Conservation (phyloP, 2,797 vertebrate genomes). For the Amblyraja radiata region DNA sequence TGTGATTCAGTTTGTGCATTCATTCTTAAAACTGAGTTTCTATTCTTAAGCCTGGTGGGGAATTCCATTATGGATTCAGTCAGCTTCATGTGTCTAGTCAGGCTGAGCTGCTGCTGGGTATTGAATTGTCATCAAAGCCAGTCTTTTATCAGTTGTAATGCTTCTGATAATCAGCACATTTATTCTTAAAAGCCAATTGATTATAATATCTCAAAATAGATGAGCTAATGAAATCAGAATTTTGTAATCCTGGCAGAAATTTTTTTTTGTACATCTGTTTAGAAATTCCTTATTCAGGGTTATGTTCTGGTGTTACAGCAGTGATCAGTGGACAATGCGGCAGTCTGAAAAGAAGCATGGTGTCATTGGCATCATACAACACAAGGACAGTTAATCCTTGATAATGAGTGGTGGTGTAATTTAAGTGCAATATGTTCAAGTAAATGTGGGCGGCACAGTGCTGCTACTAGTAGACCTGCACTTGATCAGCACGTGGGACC, state of each 20-base stretch:
- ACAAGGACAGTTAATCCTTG: background rate
- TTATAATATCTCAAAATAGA: slow-evolving; percentile 44
- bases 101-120: slow-evolving; percentile 57
- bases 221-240: slow-evolving; percentile 9
- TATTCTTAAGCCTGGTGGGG: slow-evolving; percentile 57
- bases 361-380: background rate
- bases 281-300: background rate
- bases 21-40: slow-evolving; percentile 48
- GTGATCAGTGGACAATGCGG: background rate
- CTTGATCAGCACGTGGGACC: too few species aligned
- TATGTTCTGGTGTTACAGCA: background rate
- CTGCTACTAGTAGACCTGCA: too few species aligned
- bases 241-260: slow-evolving; percentile 6
- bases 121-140: slow-evolving; percentile 45
- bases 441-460: too few species aligned
- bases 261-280: background rate
- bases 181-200: slow-evolving; percentile 61
- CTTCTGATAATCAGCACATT: slow-evolving; percentile 66
- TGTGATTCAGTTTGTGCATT: slow-evolving; percentile 44
- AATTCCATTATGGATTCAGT: slow-evolving; percentile 58
- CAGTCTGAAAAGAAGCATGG: background rate
- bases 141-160: slow-evolving; percentile 63
- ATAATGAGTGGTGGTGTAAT: background rate
- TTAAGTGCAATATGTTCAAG: background rate
- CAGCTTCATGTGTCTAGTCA: slow-evolving; percentile 56